Conservation (phyloP, 2,797 vertebrate species). For the Amazonetta brasiliensis region DNA sequence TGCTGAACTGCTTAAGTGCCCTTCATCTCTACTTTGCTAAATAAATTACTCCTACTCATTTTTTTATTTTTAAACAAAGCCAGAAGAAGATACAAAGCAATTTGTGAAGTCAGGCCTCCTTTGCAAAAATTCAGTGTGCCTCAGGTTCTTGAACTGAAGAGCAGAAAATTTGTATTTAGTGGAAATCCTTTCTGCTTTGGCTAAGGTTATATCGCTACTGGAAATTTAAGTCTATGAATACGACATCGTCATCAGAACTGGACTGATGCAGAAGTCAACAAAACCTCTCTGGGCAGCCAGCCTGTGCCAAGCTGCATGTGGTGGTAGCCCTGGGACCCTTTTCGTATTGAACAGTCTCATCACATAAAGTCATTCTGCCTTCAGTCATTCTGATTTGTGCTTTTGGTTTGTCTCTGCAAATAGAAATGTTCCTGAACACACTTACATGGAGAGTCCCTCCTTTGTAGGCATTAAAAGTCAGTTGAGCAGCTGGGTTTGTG, state of each 20-base stretch:
- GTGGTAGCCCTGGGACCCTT: rapidly evolving
- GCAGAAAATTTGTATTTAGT: not conserved
- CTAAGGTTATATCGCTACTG: not conserved
- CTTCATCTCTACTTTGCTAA: not conserved
- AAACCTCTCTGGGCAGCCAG: not conserved
- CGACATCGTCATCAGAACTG: not conserved
- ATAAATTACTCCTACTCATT: not conserved
- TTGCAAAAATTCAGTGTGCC: not conserved
- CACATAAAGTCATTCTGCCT: not conserved
- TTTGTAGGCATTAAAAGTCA: not conserved
- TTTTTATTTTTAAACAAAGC: not conserved
- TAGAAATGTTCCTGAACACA: not conserved
- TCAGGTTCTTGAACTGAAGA: not conserved
- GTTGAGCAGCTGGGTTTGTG: not conserved
- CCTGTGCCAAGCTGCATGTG: not conserved
- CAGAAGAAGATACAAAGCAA: not conserved
- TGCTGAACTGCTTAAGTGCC: not conserved
- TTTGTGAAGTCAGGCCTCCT: not conserved
- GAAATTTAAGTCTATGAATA: not conserved
- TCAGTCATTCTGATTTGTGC: not conserved
- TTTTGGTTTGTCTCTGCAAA: not conserved
- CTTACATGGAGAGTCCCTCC: not conserved
- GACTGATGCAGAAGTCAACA: not conserved
- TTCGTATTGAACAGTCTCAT: not conserved
- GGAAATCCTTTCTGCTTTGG: not conserved